Conservation (phyloP, 2,113 vertebrate genomes). For the Pangasianodon gigas region DNA sequence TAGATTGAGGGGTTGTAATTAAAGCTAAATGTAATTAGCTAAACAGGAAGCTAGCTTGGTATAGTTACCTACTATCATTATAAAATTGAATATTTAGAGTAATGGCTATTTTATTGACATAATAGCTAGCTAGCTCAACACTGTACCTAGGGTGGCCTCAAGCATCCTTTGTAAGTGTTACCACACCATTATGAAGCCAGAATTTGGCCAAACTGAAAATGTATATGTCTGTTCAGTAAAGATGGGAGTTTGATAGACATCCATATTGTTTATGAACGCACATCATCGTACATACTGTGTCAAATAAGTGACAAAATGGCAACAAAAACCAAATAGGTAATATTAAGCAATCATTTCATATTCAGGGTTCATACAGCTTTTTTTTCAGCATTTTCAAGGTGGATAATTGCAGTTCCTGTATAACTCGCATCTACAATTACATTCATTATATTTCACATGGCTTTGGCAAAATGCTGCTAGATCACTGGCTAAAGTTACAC, state of each 20-base stretch:
- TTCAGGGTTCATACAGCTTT: not conserved
- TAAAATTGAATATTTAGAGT: not conserved
- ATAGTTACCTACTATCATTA: not conserved
- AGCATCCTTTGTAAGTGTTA: not conserved
- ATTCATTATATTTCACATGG: not conserved
- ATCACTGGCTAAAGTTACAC: not conserved
- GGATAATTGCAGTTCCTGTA: not conserved
- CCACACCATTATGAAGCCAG: not conserved
- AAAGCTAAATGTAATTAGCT: not conserved
- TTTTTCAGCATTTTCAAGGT: not conserved
- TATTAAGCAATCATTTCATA: not conserved
- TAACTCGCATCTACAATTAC: not conserved
- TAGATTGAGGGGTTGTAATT: not conserved
- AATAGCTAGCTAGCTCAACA: not conserved
- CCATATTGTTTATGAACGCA: not conserved
- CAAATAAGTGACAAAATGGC: not conserved
- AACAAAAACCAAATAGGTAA: not conserved
- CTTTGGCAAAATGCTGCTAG: not conserved
- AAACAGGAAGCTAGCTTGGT: not conserved
- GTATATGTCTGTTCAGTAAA: not conserved
- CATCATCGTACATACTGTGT: not conserved
- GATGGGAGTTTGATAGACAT: not conserved
- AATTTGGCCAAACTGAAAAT: not conserved
- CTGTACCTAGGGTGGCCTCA: not conserved
- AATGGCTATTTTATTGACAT: not conserved